phyloP scores from a whole-genome alignment of 2,888 invertebrate species.

The Aspidiotus destructor region DNA sequence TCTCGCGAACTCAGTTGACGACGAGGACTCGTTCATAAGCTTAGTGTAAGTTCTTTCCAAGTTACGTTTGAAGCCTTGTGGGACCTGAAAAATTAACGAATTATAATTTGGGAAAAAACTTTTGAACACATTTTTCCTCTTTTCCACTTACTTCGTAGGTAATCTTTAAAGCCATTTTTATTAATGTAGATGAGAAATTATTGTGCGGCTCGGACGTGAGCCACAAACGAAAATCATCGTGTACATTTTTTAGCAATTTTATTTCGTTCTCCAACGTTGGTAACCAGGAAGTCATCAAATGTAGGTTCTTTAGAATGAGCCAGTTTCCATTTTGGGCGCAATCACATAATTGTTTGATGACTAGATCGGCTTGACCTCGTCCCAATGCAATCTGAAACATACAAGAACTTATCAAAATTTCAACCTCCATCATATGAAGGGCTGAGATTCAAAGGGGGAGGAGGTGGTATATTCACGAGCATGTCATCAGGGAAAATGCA shows the following conservation, averaged over 20 bases:
- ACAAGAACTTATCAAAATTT: background rate
- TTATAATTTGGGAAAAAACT: background rate
- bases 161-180: constrained; percentile 69
- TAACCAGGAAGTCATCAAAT: constrained; percentile 59
- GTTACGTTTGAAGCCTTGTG: constrained; percentile 76
- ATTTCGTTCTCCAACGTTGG: constrained; percentile 58
- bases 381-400: constrained; percentile 61
- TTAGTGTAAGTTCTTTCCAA: constrained; percentile 62
- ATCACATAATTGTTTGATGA: constrained; percentile 50
- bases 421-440: too few relatives aligned
- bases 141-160: constrained; percentile 53
- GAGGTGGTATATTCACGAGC: too few relatives aligned
- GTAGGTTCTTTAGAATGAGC: constrained; percentile 72
- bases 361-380: constrained; percentile 61
- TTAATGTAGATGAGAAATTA: constrained; percentile 61
- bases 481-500: too few relatives aligned
- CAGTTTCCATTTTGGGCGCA: constrained; percentile 58
- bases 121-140: background rate
- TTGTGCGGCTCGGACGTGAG: constrained; percentile 73
- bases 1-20: constrained; percentile 42
- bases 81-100: constrained; percentile 45
- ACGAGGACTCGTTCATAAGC: constrained; percentile 40
- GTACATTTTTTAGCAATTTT: constrained; percentile 44
- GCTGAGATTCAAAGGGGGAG: too few relatives aligned
- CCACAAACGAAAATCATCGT: constrained; percentile 65